Conservation (phyloP, 2,888 invertebrate species). For the Drosophila meridiana region DNA sequence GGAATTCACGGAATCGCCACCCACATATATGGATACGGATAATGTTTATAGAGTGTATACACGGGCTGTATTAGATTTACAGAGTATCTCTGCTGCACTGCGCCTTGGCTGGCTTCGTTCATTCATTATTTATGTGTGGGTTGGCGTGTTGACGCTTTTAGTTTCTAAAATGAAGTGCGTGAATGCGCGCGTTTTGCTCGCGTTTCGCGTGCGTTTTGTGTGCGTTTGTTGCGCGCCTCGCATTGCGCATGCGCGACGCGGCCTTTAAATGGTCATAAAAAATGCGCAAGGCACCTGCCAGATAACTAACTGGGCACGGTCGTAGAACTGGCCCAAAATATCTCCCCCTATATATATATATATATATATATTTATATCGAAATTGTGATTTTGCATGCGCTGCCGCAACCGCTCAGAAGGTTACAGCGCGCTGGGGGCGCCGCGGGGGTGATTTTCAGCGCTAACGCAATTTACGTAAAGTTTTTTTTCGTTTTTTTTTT, state of each 20-base stretch:
- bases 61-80: background rate
- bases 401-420: slow-evolving; percentile 63
- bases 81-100: slow-evolving; percentile 10
- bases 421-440: slow-evolving; percentile 36
- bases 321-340: slow-evolving; percentile 61
- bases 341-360: slow-evolving; percentile 3
- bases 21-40: background rate
- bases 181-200: slow-evolving; percentile 27
- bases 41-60: background rate
- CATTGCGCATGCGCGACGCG: slow-evolving; percentile 67
- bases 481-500: background rate
- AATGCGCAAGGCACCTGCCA: slow-evolving; percentile 56
- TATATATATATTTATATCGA: slow-evolving; percentile 1
- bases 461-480: slow-evolving; percentile 53
- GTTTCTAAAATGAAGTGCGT: slow-evolving; percentile 60
- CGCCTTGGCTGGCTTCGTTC: slow-evolving; percentile 19
- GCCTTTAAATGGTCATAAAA: slow-evolving; percentile 66
- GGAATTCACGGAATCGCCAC: background rate
- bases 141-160: slow-evolving; percentile 59
- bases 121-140: slow-evolving; percentile 69
- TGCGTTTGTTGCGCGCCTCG: slow-evolving; percentile 57
- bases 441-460: slow-evolving; percentile 8
- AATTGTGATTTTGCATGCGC: slow-evolving; percentile 66
- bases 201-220: slow-evolving; percentile 44
- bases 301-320: slow-evolving; percentile 34